phyloP scores from a whole-genome alignment of 1,140 invertebrate species.

The Lucilia sericata region DNA sequence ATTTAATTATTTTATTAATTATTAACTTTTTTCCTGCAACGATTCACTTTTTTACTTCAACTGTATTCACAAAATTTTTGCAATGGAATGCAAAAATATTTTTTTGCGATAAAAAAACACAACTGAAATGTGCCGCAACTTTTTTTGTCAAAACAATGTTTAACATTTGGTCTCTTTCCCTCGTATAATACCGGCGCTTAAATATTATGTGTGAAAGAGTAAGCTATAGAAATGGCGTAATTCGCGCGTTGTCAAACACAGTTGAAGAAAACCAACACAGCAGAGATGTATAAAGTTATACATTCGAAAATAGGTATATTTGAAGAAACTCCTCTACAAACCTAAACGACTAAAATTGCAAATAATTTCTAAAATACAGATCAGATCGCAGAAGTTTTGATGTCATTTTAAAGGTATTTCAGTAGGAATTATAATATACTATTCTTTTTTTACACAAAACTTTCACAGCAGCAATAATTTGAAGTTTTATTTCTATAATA shows the following conservation, averaged over 20 bases:
- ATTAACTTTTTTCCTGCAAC: background rate
- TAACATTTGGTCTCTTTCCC: background rate
- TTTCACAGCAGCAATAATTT: no score
- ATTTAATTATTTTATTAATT: background rate
- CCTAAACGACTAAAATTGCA: no score
- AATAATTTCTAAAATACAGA: no score
- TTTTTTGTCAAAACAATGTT: constrained; percentile 13
- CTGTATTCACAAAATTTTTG: constrained; percentile 27
- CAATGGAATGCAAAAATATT: background rate
- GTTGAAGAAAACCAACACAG: no score
- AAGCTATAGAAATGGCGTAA: background rate
- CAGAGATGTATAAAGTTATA: no score
- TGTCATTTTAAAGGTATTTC: no score
- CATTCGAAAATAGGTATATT: no score
- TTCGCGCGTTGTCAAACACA: background rate
- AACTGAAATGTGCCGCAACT: background rate
- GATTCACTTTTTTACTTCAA: background rate
- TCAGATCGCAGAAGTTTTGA: no score
- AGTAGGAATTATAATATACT: no score
- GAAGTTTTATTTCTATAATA: no score
- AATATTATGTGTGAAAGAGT: background rate
- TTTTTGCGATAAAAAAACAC: background rate
- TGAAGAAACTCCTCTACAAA: no score
- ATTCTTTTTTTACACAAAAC: no score
- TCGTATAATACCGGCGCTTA: background rate